Conservation (phyloP, 2,113 vertebrate species). For the Bubalus kerabau region DNA sequence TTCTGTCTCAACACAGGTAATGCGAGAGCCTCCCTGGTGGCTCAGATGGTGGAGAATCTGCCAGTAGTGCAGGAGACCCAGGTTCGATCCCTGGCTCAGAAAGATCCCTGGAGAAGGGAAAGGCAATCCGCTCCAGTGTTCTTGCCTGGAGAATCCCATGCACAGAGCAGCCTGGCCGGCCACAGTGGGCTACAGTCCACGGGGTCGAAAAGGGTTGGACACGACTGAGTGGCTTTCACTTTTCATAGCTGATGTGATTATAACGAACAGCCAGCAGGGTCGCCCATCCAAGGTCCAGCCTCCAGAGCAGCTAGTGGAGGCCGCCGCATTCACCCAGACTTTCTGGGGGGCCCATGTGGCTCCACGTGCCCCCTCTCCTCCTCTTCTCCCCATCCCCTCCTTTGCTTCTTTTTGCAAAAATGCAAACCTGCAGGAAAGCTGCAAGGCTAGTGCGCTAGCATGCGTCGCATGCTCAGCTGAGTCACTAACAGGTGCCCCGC, state of each 20-base stretch:
- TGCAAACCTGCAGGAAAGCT: not conserved
- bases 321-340: fast-evolving
- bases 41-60: fast-evolving
- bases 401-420: not conserved
- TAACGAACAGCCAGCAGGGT: fast-evolving
- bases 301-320: not conserved
- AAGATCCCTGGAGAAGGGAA: not conserved
- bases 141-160: not conserved
- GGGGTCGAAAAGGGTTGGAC: not conserved
- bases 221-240: not conserved
- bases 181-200: not conserved
- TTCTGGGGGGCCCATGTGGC: not conserved
- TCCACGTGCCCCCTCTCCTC: fast-evolving
- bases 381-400: not conserved
- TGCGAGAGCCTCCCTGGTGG: not conserved
- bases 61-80: not conserved
- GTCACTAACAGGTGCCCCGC: no score
- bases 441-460: not conserved
- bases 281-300: fast-evolving
- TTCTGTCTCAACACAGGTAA: fast-evolving
- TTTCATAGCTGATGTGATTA: not conserved
- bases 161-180: not conserved
- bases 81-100: not conserved
- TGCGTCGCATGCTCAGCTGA: not conserved
- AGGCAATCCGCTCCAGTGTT: not conserved